Percentiles rank a stretch among this genome's conserved stretches.
phyloP scores from a whole-genome alignment of 1,140 invertebrate genomes.

The Macrotrachela quadricornifera region DNA sequence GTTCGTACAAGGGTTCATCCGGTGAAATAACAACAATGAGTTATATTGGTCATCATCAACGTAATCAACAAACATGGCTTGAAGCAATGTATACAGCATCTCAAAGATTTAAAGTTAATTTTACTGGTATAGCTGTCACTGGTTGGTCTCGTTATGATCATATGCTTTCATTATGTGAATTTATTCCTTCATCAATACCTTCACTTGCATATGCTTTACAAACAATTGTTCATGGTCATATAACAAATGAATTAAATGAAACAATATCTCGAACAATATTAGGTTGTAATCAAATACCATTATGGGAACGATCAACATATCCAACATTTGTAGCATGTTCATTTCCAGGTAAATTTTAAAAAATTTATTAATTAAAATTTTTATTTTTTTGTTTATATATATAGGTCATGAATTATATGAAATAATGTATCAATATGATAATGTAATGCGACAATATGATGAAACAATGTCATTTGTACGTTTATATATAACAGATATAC shows the following conservation, averaged over 20 bases:
- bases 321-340: neutral
- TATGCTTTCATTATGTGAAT: constrained; percentile 69
- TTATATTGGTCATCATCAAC: constrained; percentile 40
- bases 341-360: constrained; percentile 2
- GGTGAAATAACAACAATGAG: constrained; percentile 44
- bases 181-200: constrained; percentile 55
- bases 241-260: no score
- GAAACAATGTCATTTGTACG: no score
- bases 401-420: constrained; percentile 2
- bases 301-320: no score
- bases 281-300: no score
- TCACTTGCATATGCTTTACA: constrained; percentile 42
- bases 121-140: constrained; percentile 40
- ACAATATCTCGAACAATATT: no score
- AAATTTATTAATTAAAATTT: no score
- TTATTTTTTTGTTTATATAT: no score
- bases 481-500: no score
- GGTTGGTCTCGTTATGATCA: constrained; percentile 66
- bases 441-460: neutral
- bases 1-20: constrained; percentile 56
- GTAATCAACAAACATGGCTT: constrained; percentile 51
- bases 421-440: neutral
- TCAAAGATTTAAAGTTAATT: constrained; percentile 22
- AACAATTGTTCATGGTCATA: constrained; percentile 14
- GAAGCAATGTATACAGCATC: constrained; percentile 34